Evolutionary conservation across 2,113 vertebrate genomes (phyloP), one percentile per base, ranked within the genome.

Genomic region (Labeo rohita): DNA sequence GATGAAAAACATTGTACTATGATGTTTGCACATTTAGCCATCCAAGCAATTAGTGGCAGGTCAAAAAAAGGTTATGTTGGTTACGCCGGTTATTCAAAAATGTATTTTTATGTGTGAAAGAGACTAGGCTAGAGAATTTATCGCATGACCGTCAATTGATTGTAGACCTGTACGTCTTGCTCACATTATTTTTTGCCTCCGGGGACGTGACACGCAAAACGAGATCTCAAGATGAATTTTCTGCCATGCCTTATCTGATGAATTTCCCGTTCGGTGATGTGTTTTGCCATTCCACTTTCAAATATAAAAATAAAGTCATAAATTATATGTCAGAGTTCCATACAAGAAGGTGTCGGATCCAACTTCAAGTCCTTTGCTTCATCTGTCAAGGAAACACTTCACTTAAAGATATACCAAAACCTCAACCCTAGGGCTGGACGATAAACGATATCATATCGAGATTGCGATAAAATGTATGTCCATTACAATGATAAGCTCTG

Each of bases 161-260:
- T 68, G 84, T 50, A 72, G 34, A 63, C 15, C 28, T 47, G 72
- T 54, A 75, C 73, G 52, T 65, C 77, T 86, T 70, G 45, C 68
- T 63, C 76, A 49, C 59, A 56, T 83, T 76, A 77, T 43, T 36
- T 15, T 10, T 34, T 84, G 34, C 59, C 73, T 74, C 34, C 45
- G 18, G 23, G 39, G n/a, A 6, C 10, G 39, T 21, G 34, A 84
- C 81, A 89, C 88, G 90, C 90, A 90, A 90, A 90, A 88, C 80
- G 13, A 82, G 84, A 88, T 90, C 84, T 87, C 56, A 76, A 43
- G n/a, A 89, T 59, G 15, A 86, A 80, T 73, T 80, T 28, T 49
- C 66, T 73, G 66, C 84, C 78, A 16, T 28, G 56, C 21, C 59
- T 80, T 65, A 49, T 66, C 59, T 80, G 23, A 89, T 59, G 47